Conservation (phyloP, 2,888 invertebrate genomes). For the Watsonalla binaria region DNA sequence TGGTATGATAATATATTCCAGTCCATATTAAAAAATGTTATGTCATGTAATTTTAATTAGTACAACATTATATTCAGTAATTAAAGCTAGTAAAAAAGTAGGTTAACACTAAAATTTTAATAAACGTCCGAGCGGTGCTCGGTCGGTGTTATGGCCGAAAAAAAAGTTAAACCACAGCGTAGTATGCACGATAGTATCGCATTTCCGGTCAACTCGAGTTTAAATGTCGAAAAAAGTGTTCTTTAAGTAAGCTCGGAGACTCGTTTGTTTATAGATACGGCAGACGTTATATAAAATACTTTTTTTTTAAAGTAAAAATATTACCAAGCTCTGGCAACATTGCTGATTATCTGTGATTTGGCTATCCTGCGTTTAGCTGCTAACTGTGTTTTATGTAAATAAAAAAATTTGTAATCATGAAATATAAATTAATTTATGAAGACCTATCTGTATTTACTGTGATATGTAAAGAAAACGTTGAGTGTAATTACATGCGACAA, state of each 20-base stretch:
- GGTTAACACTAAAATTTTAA: conserved; percentile 1
- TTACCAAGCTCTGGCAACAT: too few relatives aligned
- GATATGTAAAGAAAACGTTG: too few relatives aligned
- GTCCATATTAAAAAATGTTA: conserved; percentile 21
- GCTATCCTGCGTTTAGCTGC: too few relatives aligned
- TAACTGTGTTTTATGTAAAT: too few relatives aligned
- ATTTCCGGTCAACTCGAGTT: conserved; percentile 63
- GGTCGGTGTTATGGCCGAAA: conserved; percentile 13
- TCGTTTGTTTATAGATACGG: conserved; percentile 26
- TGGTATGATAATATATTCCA: conserved; percentile 1
- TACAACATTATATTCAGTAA: conserved; percentile 26
- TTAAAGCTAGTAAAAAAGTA: conserved; percentile 4
- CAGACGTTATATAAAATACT: conserved; percentile 13
- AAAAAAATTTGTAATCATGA: too few relatives aligned
- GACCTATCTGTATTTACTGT: too few relatives aligned
- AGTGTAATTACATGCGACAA: too few relatives aligned
- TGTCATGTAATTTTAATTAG: conserved; percentile 38
- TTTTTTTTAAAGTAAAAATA: too few relatives aligned
- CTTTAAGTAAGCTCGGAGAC: conserved; percentile 49
- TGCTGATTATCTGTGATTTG: too few relatives aligned
- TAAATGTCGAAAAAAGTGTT: conserved; percentile 58
- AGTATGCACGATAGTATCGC: conserved; percentile 65
- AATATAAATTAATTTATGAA: too few relatives aligned
- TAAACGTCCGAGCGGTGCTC: not conserved
- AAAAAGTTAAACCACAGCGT: conserved; percentile 46